Evolutionary conservation across 30 jellyfish, hydroid and myxozoan species (phyloP).

Genomic region (Pelagia noctiluca): DNA sequence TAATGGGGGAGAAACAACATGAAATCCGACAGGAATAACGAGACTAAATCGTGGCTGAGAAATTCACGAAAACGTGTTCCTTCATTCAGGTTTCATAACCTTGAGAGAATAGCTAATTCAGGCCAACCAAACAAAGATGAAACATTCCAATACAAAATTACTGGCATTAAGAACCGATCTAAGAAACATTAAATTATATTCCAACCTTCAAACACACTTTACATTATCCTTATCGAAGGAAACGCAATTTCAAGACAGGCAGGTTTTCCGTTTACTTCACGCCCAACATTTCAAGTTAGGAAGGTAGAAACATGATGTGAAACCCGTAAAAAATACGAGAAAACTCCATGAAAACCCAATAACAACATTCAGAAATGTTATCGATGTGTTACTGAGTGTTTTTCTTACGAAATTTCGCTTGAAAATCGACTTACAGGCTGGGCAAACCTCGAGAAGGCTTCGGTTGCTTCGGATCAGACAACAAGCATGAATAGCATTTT

Average conservation of each 20-base stretch:
- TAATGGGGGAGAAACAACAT: constrained; percentile 1
- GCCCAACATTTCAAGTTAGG: constrained; percentile 81
- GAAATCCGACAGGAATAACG: constrained; percentile 6
- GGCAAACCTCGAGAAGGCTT: constrained; percentile 71
- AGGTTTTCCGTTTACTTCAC: constrained; percentile 89
- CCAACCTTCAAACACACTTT: no score
- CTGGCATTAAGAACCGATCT: neutral
- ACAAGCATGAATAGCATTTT: constrained; percentile 74
- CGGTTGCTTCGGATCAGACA: constrained; percentile 70
- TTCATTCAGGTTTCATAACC: neutral
- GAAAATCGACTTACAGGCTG: constrained; percentile 4
- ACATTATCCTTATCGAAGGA: no score
- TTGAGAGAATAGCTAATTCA: neutral
- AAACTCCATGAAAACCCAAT: constrained; percentile 31
- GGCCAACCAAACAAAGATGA: constrained; percentile 1
- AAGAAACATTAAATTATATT: no score
- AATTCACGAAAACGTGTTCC: constrained; percentile 13
- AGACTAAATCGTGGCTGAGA: constrained; percentile 3
- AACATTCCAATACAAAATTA: constrained; percentile 39
- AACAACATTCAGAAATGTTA: constrained; percentile 13
- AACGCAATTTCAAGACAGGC: no score
- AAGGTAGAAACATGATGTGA: constrained; percentile 24
- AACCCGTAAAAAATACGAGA: constrained; percentile 45
- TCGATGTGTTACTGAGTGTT: neutral
- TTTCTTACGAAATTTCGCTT: neutral